phyloP scores from a whole-genome alignment of 2,888 invertebrate genomes.

The Thereva nobilitata region DNA sequence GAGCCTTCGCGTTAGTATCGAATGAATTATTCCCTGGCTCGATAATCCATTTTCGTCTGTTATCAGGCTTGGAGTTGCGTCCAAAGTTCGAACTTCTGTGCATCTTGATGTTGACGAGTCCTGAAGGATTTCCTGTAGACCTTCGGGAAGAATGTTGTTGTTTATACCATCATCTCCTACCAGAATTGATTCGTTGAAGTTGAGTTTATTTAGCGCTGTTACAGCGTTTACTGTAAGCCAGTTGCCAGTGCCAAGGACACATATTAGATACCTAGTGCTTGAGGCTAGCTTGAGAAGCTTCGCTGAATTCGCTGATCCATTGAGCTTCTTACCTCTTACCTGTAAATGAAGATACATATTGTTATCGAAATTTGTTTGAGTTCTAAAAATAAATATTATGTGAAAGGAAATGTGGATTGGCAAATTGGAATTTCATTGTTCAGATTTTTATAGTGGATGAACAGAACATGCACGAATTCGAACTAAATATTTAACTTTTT shows the following conservation, averaged over 20 bases:
- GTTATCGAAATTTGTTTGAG: background rate
- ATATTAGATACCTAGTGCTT: slow-evolving; percentile 81
- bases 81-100: slow-evolving; percentile 74
- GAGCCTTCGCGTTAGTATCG: slow-evolving; percentile 77
- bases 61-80: slow-evolving; percentile 67
- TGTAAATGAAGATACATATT: slow-evolving; percentile 53
- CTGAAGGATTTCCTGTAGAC: slow-evolving; percentile 63
- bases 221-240: slow-evolving; percentile 62
- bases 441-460: no score
- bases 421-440: no score
- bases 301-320: slow-evolving; percentile 72
- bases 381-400: background rate
- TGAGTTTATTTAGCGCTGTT: slow-evolving; percentile 53
- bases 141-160: slow-evolving; percentile 66
- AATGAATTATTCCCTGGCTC: slow-evolving; percentile 72
- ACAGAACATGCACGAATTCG: no score
- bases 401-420: no score
- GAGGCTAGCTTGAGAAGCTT: slow-evolving; percentile 75
- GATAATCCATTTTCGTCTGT: slow-evolving; percentile 63
- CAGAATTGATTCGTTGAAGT: slow-evolving; percentile 51
- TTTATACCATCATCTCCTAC: slow-evolving; percentile 50
- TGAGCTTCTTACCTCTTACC: slow-evolving; percentile 77
- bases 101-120: slow-evolving; percentile 78
- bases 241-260: slow-evolving; percentile 84
- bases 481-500: no score